Percentiles rank a stretch among this genome's conserved stretches.
Conservation (phyloP, 1,140 invertebrate genomes). For the Saccostrea echinata region DNA sequence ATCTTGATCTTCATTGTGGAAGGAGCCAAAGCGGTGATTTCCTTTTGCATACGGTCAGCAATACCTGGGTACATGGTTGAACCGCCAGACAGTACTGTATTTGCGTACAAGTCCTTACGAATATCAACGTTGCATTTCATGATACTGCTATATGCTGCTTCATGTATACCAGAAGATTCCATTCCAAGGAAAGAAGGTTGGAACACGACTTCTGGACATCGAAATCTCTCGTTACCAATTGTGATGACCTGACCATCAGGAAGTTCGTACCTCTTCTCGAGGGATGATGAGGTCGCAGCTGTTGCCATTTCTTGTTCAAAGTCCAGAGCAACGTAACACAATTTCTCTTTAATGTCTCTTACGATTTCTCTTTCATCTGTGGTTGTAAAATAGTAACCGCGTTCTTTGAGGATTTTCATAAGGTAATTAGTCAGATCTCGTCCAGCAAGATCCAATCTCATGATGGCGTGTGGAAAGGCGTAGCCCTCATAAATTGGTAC, state of each 20-base stretch:
- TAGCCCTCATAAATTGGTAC: slow-evolving; percentile 94
- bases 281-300: slow-evolving; percentile 47
- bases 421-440: slow-evolving; percentile 94
- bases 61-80: too few relatives aligned
- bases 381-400: slow-evolving; percentile 82
- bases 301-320: too few relatives aligned
- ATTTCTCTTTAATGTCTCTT: slow-evolving; percentile 81
- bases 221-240: slow-evolving; percentile 80
- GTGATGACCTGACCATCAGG: slow-evolving; percentile 80
- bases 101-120: too few relatives aligned
- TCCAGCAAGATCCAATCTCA: slow-evolving; percentile 92
- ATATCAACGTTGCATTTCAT: too few relatives aligned
- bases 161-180: too few relatives aligned
- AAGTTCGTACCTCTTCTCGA: slow-evolving; percentile 80
- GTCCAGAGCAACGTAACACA: too few relatives aligned
- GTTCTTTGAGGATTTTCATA: slow-evolving; percentile 68
- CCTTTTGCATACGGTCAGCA: too few relatives aligned
- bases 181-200: too few relatives aligned
- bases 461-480: slow-evolving; percentile 88
- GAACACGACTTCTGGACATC: slow-evolving; percentile 17
- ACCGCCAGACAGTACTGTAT: too few relatives aligned
- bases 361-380: slow-evolving; percentile 80
- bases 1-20: too few relatives aligned
- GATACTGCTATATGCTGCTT: too few relatives aligned
- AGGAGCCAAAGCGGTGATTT: too few relatives aligned